Evolutionary conservation across 2,797 vertebrate species (phyloP), one percentile per base, ranked within the genome.

Genomic region (Propithecus perrieri): DNA sequence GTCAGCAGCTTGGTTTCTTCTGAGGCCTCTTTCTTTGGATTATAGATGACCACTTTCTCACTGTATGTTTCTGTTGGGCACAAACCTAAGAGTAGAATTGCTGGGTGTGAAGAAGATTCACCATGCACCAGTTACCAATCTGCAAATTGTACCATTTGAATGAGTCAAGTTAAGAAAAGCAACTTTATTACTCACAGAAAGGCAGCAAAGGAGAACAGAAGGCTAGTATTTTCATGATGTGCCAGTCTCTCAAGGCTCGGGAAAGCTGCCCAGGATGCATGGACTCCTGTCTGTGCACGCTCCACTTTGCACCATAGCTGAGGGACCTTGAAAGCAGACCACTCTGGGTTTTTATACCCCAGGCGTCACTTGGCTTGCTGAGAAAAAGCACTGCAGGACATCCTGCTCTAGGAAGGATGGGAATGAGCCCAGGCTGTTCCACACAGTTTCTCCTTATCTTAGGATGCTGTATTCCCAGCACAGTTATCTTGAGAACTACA

Each of bases 111-210:
- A 57, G 18, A n/a, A 53, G 14, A 14, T 33, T 91, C 46, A n/a
- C 33, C n/a, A 20, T 13, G 11, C 1, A 41, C 33, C 13, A 38
- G 11, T 92, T 92, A 28, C 38, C 38, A 30, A 92, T 65, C 67
- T 88, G 18, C 2, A 72, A n/a, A 38, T 43, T 72, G 46, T 46
- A 76, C 26, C 17, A 63, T 43, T 50, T 20, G 76, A 28, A 48
- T 15, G 7, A 87, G 24, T 72, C 50, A 53, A 41, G 55, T 48
- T 65, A 50, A 33, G 28, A 17, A 26, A 50, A 88, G 28, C 30
- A 74, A 63, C 35, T 89, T 89, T 41, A 50, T 69, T 72, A 80
- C 30, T 79, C 80, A 41, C 13, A 81, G 38, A 22, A 28, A 93
- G n/a, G 53, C 26, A 85, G 83, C 26, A 7, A n/a, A 28, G 41